Evolutionary conservation across 2,888 invertebrate species (phyloP).

Genomic region (Petrophora chlorosata): DNA sequence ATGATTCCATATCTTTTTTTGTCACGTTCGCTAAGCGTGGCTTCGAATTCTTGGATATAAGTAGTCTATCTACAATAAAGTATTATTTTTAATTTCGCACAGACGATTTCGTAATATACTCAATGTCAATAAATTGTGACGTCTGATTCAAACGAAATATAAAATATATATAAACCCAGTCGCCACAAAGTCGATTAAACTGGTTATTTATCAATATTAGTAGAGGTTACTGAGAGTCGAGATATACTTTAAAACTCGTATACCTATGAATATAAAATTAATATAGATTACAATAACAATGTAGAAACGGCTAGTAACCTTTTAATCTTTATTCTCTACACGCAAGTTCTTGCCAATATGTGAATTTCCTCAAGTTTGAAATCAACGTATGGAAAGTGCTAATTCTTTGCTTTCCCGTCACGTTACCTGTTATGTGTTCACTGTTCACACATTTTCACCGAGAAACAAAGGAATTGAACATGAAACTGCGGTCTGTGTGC

Average conservation of each 20-base stretch:
- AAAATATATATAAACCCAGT: slow-evolving; percentile 5
- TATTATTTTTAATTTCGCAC: background rate
- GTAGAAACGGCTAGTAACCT: slow-evolving; percentile 13
- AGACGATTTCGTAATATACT: background rate
- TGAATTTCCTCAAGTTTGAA: slow-evolving; percentile 36
- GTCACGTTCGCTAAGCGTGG: no score
- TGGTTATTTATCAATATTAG: slow-evolving; percentile 27
- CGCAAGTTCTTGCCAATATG: slow-evolving; percentile 6
- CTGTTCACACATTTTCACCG: slow-evolving; percentile 51
- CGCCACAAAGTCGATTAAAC: slow-evolving; percentile 27
- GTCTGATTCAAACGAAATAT: slow-evolving; percentile 17
- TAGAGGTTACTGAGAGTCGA: slow-evolving; percentile 29
- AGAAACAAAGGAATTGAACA: slow-evolving; percentile 42
- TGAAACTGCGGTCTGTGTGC: slow-evolving; percentile 14
- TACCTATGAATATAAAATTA: slow-evolving; percentile 13
- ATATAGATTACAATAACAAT: slow-evolving; percentile 4
- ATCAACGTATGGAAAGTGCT: slow-evolving; percentile 43
- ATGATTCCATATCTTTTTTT: background rate
- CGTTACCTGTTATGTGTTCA: slow-evolving; percentile 39
- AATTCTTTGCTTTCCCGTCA: slow-evolving; percentile 48
- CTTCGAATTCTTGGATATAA: no score
- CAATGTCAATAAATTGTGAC: slow-evolving; percentile 1
- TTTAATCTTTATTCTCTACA: slow-evolving; percentile 7
- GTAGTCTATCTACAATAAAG: no score
- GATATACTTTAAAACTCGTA: slow-evolving; percentile 22